Evolutionary conservation across 2,797 vertebrate species (phyloP).

Genomic region (Alcedo quadribrachys): DNA sequence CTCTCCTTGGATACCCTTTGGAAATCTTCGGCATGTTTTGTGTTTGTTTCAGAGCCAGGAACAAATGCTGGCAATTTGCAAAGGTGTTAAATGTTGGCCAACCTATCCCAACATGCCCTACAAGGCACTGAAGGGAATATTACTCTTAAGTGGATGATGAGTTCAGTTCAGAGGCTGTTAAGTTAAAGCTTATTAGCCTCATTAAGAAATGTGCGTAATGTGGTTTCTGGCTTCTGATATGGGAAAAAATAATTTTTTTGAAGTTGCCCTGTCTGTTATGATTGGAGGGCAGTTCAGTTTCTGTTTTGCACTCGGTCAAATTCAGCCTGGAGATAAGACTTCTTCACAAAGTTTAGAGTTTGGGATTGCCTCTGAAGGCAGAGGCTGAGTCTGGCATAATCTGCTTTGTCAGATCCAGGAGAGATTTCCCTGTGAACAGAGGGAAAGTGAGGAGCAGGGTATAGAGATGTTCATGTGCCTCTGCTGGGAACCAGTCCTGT

Average conservation of each 20-base stretch:
- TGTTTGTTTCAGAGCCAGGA: conserved; percentile 44
- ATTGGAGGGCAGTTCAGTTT: conserved; percentile 23
- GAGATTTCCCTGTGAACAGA: not conserved
- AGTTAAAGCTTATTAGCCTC: conserved; percentile 49
- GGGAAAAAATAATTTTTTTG: conserved; percentile 13
- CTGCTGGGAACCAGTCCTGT: not conserved
- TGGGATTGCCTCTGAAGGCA: not conserved
- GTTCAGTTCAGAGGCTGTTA: conserved; percentile 26
- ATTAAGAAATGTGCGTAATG: conserved; percentile 45
- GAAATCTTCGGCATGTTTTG: not conserved
- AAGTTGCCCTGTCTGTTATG: not conserved
- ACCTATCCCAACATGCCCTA: conserved; percentile 15
- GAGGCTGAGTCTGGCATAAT: not conserved
- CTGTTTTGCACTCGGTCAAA: not conserved
- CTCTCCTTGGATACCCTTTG: not conserved
- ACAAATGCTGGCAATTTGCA: conserved; percentile 29
- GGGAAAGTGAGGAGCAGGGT: not conserved
- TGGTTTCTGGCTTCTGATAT: conserved; percentile 10
- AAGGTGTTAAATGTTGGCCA: conserved; percentile 54
- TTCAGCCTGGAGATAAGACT: not conserved
- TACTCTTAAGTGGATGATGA: conserved; percentile 49
- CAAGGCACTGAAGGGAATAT: conserved; percentile 31
- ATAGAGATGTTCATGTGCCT: not conserved
- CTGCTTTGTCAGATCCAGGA: not conserved
- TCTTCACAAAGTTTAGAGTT: not conserved